phyloP scores from a whole-genome alignment of 2,113 vertebrate genomes.

The Xiphophorus maculatus region DNA sequence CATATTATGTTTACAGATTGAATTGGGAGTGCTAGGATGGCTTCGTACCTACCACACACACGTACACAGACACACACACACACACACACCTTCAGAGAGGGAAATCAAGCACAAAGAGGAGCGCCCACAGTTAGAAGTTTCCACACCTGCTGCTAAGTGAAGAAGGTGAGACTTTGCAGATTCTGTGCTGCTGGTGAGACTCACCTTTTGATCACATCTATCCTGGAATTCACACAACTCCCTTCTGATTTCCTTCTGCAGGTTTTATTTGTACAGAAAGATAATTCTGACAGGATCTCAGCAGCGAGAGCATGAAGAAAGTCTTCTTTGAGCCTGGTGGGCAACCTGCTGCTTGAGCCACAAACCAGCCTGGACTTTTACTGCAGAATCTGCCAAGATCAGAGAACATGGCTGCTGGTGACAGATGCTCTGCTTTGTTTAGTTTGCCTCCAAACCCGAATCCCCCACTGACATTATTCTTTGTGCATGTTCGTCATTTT shows the following conservation, averaged over 20 bases:
- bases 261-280: conserved; percentile 11
- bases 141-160: background rate
- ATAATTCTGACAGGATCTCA: conserved; percentile 6
- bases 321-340: background rate
- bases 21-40: too few species aligned
- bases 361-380: conserved; percentile 1
- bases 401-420: background rate
- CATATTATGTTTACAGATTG: too few species aligned
- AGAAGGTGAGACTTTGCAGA: background rate
- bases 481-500: conserved; percentile 15
- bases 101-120: too few species aligned
- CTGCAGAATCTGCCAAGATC: background rate
- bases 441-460: conserved; percentile 8
- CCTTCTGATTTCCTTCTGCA: conserved; percentile 2
- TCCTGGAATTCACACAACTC: conserved; percentile 3
- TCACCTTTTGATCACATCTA: too few species aligned
- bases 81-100: too few species aligned
- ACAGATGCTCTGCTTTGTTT: conserved; percentile 9
- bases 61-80: too few species aligned
- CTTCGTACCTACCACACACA: too few species aligned
- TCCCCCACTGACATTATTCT: conserved; percentile 24
- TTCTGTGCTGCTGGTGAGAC: too few species aligned
- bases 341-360: background rate
- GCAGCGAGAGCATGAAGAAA: background rate
- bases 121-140: too few species aligned